Base-by-base conservation (phyloP, 2,797 vertebrate species). In the Cygnus olor region DNA sequence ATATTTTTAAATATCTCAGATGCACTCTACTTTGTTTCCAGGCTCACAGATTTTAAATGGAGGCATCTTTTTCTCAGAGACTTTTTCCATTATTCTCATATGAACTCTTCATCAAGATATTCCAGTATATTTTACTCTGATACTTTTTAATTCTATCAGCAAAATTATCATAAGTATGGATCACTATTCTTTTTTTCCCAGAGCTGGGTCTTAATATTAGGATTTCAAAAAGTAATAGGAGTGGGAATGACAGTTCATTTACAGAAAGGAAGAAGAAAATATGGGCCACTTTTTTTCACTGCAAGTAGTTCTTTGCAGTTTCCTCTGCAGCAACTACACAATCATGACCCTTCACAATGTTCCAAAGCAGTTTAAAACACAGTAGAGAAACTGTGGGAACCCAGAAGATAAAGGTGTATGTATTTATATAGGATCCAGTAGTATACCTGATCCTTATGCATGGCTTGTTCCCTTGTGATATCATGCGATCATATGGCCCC, bases 81-180 rank as follows among this genome's bases (percentile, higher is more conserved):
- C 74, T 93, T 27, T 83, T 93, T 92, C 85, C 34, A 25, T 93
- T 86, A 92, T 68, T 36, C 57, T 38, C 16, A 11, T 2, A 32
- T 60, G 64, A 93, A 94, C 36, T 25, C 30, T 84, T 84, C 58
- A 40, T 81, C 56, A 74, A 70, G 76, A 89, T 34, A 49, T 8
- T 82, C 73, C 24, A 11, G 4, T 19, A 42, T 73, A 54, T 81
- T 80, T 85, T 86, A 17, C 56, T 95, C 81, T 84, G 42, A 82
- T 57, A 86, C 24, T 68, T 89, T 82, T 82, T 63, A 87, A 51
- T 32, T 92, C 44, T 82, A 54, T 80, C 69, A 93, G 89, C 53
- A 92, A 92, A 82, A 93, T 47, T 83, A 74, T 85, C 87, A 70
- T 93, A 87, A 77, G 24, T 80, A 30, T 58, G 92, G 63, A 80